Evolutionary conservation across 2,113 vertebrate genomes (phyloP).

Genomic region (Gymnogyps californianus): DNA sequence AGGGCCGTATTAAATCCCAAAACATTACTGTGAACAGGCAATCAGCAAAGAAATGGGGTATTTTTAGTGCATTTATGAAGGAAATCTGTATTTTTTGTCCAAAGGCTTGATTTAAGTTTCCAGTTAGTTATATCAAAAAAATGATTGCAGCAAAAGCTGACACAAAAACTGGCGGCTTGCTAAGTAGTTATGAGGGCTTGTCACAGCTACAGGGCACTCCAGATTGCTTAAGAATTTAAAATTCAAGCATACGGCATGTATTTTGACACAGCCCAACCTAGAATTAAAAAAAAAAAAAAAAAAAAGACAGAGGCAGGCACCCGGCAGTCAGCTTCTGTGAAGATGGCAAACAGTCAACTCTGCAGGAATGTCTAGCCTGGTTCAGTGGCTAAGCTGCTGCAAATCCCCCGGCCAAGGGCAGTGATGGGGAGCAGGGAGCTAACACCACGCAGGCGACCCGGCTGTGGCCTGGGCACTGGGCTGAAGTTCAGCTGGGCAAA

Average conservation of each 20-base stretch:
- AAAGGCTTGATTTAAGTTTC: neutral
- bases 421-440: neutral
- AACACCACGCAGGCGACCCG: accelerated
- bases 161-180: neutral
- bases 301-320: neutral
- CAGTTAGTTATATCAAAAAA: neutral
- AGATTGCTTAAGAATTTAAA: neutral
- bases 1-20: neutral
- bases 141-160: neutral
- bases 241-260: accelerated
- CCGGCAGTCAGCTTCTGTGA: neutral
- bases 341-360: neutral
- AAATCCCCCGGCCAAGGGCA: neutral
- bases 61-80: neutral
- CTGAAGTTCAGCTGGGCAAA: neutral
- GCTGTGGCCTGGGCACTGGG: neutral
- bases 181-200: neutral
- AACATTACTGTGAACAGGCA: neutral
- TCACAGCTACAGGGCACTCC: neutral
- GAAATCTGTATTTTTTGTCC: neutral
- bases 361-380: neutral
- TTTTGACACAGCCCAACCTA: neutral
- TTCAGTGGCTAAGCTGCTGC: neutral
- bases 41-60: neutral
- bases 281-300: neutral